Percentiles rank a stretch among this genome's conserved stretches.
These are phyloP conservation scores for Hyposoter dolosus DNA, from an alignment of 2,888 invertebrate species.

Conservation along the genomic window DNA sequence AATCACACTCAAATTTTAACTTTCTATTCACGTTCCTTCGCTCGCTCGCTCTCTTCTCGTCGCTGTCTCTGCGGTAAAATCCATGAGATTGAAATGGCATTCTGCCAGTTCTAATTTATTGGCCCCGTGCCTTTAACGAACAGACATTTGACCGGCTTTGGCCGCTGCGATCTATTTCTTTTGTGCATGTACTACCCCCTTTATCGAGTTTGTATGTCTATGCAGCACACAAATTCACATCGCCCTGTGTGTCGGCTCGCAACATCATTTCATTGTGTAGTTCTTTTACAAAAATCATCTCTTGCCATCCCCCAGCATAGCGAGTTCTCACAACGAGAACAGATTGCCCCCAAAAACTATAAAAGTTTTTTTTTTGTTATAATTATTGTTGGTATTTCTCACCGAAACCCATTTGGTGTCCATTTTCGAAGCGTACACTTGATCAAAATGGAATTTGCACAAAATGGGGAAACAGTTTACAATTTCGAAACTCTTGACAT, in stretches of 20 bases:
- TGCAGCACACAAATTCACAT: not conserved
- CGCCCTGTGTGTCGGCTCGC: not conserved
- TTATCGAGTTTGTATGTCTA: not conserved
- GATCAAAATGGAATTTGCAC: too few species aligned
- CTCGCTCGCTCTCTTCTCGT: slow-evolving; percentile 38
- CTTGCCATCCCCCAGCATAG: not conserved
- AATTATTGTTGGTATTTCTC: too few species aligned
- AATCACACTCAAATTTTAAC: not conserved
- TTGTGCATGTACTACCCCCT: slow-evolving; percentile 40
- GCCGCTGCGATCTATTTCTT: slow-evolving; percentile 61
- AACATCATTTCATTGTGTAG: not conserved
- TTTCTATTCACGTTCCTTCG: slow-evolving; percentile 38
- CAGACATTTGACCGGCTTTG: slow-evolving; percentile 77
- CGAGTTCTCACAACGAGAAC: not conserved
- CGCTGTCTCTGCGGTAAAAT: slow-evolving; percentile 78
- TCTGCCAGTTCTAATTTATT: slow-evolving; percentile 83
- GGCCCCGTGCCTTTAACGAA: slow-evolving; percentile 80
- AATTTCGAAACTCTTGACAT: not conserved
- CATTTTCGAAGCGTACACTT: not conserved
- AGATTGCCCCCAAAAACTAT: too few species aligned
- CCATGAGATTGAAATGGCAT: slow-evolving; percentile 83
- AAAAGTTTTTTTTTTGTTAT: too few species aligned
- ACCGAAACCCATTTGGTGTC: not conserved
- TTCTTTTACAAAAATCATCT: not conserved
- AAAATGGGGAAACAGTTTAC: not conserved